phyloP scores from a whole-genome alignment of 2,797 vertebrate genomes.

The Rhinella marina region DNA sequence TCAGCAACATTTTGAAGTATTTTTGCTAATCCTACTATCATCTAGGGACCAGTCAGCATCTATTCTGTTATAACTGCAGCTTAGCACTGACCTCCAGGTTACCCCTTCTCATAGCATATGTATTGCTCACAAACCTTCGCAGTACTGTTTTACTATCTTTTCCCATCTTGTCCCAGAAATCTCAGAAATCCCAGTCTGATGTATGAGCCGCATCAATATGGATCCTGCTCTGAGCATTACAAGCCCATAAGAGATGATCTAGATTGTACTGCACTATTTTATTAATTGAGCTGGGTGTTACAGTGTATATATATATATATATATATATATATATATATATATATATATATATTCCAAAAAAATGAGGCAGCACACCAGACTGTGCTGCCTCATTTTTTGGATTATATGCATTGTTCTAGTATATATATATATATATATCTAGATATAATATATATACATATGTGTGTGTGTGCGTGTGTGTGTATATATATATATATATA shows the following conservation, averaged over 20 bases:
- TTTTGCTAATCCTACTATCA: neutral
- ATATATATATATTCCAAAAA: slow-evolving; percentile 13
- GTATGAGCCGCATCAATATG: too few relatives aligned
- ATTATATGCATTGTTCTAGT: too few relatives aligned
- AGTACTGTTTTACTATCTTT: neutral
- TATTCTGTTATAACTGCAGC: neutral
- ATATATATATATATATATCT: too few relatives aligned
- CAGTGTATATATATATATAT: neutral
- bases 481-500: too few relatives aligned
- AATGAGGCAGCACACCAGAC: too few relatives aligned
- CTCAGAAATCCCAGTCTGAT: neutral
- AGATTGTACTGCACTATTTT: neutral
- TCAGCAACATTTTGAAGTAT: slow-evolving; percentile 6
- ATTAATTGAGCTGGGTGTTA: slow-evolving; percentile 10
- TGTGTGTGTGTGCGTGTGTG: too few relatives aligned
- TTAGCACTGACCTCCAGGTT: neutral
- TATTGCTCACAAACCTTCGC: neutral
- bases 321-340: slow-evolving; percentile 5
- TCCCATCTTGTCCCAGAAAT: neutral
- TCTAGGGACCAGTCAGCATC: neutral
- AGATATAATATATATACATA: too few relatives aligned
- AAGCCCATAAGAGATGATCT: neutral
- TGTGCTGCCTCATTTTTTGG: too few relatives aligned
- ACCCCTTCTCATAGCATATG: neutral
- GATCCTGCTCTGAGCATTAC: neutral